Evolutionary conservation across 2,888 invertebrate species (phyloP).

Genomic region (Diploptera punctata): DNA sequence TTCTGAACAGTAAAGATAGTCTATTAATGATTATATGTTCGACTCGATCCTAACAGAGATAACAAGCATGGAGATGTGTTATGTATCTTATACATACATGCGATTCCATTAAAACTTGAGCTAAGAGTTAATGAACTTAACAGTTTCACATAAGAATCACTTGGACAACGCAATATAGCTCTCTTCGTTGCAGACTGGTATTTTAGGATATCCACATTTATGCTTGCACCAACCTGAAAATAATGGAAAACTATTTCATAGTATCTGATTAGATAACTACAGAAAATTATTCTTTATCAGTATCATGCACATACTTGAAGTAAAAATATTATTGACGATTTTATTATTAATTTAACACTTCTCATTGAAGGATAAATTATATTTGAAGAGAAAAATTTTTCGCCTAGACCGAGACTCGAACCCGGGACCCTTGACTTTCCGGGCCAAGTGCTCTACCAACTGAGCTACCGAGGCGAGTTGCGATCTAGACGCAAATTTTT

Average conservation of each 20-base stretch:
- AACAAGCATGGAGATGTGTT: slow-evolving; percentile 59
- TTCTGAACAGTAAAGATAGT: neutral
- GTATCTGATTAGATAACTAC: neutral
- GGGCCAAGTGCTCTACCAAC: too few relatives aligned
- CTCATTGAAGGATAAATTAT: too few relatives aligned
- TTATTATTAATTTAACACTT: too few relatives aligned
- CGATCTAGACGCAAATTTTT: too few relatives aligned
- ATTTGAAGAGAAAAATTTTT: too few relatives aligned
- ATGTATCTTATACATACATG: slow-evolving; percentile 62
- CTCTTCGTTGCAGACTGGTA: slow-evolving; percentile 57
- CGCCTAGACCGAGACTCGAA: too few relatives aligned
- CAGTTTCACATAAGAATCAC: slow-evolving; percentile 61
- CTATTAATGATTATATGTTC: slow-evolving; percentile 48
- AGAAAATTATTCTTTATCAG: neutral
- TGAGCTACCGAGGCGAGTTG: too few relatives aligned
- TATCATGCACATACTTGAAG: too few relatives aligned
- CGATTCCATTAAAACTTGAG: slow-evolving; percentile 56
- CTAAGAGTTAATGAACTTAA: slow-evolving; percentile 64
- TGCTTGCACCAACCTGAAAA: slow-evolving; percentile 55
- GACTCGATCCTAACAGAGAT: slow-evolving; percentile 50
- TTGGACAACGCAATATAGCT: slow-evolving; percentile 63
- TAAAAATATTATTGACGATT: neutral
- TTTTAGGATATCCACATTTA: slow-evolving; percentile 64
- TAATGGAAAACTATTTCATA: slow-evolving; percentile 24
- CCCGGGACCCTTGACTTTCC: too few relatives aligned